These are phyloP conservation scores for Zaprionus bogoriensis DNA, from an alignment of 2,888 invertebrate species.

Conservation along the genomic window DNA sequence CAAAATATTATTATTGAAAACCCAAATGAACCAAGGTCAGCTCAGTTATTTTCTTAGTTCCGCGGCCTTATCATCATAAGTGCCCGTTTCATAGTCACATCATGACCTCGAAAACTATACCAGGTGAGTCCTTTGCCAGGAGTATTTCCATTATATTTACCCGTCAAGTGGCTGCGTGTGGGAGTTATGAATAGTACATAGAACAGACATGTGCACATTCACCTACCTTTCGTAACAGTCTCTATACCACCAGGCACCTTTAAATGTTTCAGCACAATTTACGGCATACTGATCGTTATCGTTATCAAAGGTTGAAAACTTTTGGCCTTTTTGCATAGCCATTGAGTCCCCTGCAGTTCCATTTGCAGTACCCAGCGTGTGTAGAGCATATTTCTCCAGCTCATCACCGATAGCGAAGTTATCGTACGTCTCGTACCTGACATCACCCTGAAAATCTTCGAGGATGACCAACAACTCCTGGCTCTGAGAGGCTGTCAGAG, in stretches of 20 bases:
- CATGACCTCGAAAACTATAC: background rate
- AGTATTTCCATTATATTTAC: background rate
- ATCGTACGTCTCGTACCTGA: slow-evolving; percentile 25
- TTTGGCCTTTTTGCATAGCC: slow-evolving; percentile 4
- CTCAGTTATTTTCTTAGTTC: too few species aligned
- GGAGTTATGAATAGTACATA: background rate
- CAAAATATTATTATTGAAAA: too few species aligned
- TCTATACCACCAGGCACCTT: background rate
- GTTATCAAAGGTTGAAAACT: background rate
- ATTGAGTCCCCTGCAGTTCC: slow-evolving; percentile 37
- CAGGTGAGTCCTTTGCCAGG: background rate
- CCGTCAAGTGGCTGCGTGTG: background rate
- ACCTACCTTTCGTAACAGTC: background rate
- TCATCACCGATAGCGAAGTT: slow-evolving; percentile 29
- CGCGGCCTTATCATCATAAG: background rate
- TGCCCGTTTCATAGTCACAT: background rate
- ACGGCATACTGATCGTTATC: background rate
- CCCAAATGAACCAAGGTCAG: too few species aligned
- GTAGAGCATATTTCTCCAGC: slow-evolving; percentile 2
- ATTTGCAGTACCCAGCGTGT: slow-evolving; percentile 20
- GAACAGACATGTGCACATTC: background rate
- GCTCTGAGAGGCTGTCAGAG: slow-evolving; percentile 3
- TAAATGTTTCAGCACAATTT: background rate
- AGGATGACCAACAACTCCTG: slow-evolving; percentile 30
- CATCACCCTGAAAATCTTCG: slow-evolving; percentile 20